These are phyloP conservation scores for Salminus brasiliensis DNA, from an alignment of 2,113 vertebrate species.

Conservation along the genomic window DNA sequence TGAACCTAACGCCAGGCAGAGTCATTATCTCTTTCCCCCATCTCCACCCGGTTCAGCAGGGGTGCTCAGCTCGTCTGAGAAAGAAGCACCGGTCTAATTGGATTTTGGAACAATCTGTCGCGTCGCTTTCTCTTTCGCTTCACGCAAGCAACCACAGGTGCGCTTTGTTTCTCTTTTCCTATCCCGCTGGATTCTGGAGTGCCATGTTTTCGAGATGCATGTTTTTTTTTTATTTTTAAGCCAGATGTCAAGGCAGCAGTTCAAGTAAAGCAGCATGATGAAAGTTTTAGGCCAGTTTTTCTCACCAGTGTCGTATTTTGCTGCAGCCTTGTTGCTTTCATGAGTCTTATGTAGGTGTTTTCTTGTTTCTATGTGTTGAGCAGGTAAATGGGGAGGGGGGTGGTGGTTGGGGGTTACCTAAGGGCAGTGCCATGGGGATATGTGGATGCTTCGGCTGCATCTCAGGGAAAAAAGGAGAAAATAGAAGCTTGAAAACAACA, in stretches of 20 bases:
- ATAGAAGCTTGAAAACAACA: conserved; percentile 43
- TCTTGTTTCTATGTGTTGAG: too few relatives aligned
- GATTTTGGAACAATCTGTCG: conserved; percentile 48
- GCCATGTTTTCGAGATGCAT: neutral
- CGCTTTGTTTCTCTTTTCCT: conserved; percentile 23
- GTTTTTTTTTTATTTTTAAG: neutral
- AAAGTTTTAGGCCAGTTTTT: neutral
- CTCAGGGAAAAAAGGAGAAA: neutral
- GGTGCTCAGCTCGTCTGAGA: conserved; percentile 11
- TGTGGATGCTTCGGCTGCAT: conserved; percentile 1
- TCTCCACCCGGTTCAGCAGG: conserved; percentile 25
- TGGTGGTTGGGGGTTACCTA: neutral
- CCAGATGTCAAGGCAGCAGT: neutral
- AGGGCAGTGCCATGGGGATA: conserved; percentile 28
- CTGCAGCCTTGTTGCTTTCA: too few relatives aligned
- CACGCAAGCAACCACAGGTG: conserved; percentile 30
- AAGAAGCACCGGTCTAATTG: conserved; percentile 39
- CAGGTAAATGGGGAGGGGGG: neutral
- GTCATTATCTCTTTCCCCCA: conserved; percentile 33
- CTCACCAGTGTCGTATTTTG: neutral
- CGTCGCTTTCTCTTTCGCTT: conserved; percentile 23
- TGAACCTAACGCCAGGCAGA: neutral
- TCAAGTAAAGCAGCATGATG: neutral
- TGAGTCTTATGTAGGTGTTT: too few relatives aligned
- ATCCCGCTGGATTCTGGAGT: neutral